Percentiles rank a stretch among this genome's conserved stretches.
phyloP scores from a whole-genome alignment of 92 coral and sea anemone genomes.

The Parazoanthus darwini region DNA sequence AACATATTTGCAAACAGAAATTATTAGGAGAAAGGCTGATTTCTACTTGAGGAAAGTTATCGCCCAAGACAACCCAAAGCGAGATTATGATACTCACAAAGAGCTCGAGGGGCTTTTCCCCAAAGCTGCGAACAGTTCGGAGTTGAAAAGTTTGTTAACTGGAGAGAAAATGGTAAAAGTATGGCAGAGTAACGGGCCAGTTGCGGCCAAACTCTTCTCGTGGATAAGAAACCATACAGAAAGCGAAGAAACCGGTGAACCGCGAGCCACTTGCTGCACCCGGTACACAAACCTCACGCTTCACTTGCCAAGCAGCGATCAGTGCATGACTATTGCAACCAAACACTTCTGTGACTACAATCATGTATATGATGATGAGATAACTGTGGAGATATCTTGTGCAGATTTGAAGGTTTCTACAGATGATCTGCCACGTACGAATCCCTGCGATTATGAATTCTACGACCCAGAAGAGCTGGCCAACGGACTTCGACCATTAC shows the following conservation, averaged over 20 bases:
- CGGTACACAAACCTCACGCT: conserved; percentile 20
- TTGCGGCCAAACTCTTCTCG: conserved; percentile 66
- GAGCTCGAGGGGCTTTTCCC: conserved; percentile 22
- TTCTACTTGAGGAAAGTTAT: conserved; percentile 44
- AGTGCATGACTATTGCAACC: conserved; percentile 41
- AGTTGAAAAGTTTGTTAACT: conserved; percentile 6
- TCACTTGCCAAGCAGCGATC: conserved; percentile 35
- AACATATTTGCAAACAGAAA: conserved; percentile 39
- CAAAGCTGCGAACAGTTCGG: conserved; percentile 19
- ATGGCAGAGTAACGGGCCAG: conserved; percentile 65
- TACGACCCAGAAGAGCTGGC: conserved; percentile 32
- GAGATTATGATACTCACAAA: not conserved
- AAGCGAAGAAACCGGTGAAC: conserved; percentile 17
- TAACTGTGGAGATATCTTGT: conserved; percentile 41
- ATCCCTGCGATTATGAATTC: conserved; percentile 22
- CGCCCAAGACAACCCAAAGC: not conserved
- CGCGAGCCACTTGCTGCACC: conserved; percentile 17
- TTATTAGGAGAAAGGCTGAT: conserved; percentile 51
- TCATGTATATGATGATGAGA: conserved; percentile 12
- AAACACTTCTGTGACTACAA: conserved; percentile 33
- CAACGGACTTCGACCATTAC: conserved; percentile 28
- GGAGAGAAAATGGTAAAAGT: conserved; percentile 48
- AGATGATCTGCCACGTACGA: not conserved
- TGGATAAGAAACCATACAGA: conserved; percentile 52
- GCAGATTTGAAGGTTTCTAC: conserved; percentile 43